Evolutionary conservation across 2,113 vertebrate genomes (phyloP), one percentile per base, ranked within the genome.

Genomic region (Scolopax mira): DNA sequence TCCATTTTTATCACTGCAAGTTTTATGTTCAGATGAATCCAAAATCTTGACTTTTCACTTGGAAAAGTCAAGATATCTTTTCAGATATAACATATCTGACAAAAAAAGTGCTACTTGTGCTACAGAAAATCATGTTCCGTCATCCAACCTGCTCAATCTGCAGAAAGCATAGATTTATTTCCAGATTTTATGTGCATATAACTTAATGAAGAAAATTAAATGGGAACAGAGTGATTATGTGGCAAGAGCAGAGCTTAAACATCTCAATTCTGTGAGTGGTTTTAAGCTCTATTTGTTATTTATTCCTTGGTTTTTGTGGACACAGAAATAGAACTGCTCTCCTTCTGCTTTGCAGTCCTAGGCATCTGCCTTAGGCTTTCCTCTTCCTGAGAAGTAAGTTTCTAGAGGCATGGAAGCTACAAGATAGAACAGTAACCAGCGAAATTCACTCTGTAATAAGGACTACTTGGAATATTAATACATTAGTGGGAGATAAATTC

Each of bases 231-330:
- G 10, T 16, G 44, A 67, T 6, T 13, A 33, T 5, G 7, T 60
- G 75, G 28, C 13, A 81, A 75, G 52, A 13, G 10, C 27, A 30
- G 2, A 1, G 21, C 31, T 75, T 24, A 60, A 93, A 16, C 4
- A 18, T 30, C 61, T 86, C 2, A 0, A 1, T 41, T 77, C 24
- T 65, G 24, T 69, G 37, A 10, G 27, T 0, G 0, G 4, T 61
- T 65, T 82, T 31, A 2, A 10, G 10, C 48, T 79, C 17, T 85
- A 6, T 44, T 80, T 54, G 23, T 61, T 58, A 14, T 52, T 92
- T 69, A 18, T 83, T 93, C 35, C 22, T 79, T 85, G 61, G 1
- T 0, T 13, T n/a, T 73, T 61, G 35, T 31, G 82, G 41, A 39
- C 83, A 35, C 23, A 37, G 35, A 75, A 64, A 21, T 18, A 61